phyloP scores from a whole-genome alignment of 2,888 invertebrate species.

The Oscheius onirici region DNA sequence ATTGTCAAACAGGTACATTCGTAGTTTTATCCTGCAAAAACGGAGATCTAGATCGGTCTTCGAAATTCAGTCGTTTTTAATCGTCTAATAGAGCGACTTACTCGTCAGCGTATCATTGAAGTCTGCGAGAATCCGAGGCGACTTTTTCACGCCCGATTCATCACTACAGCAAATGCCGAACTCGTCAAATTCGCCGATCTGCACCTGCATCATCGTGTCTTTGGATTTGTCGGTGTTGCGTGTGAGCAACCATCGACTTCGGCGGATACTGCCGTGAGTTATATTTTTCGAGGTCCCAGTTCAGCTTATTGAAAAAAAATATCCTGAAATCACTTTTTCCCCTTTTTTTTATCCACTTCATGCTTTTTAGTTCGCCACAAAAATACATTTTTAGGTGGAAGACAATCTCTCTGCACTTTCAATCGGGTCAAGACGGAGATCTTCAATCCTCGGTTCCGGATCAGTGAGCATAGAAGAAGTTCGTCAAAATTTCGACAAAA shows the following conservation, averaged over 20 bases:
- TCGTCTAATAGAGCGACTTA: slow-evolving; percentile 53
- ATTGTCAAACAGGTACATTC: slow-evolving; percentile 31
- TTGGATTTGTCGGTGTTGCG: slow-evolving; percentile 65
- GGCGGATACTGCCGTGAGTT: neutral
- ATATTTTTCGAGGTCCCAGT: too few relatives aligned
- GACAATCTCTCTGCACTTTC: neutral
- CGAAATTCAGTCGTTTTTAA: slow-evolving; percentile 41
- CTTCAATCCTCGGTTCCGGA: neutral
- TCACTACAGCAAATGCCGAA: slow-evolving; percentile 52
- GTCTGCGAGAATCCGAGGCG: slow-evolving; percentile 65
- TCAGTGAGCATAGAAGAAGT: slow-evolving; percentile 23
- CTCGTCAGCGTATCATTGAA: slow-evolving; percentile 48
- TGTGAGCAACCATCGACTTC: slow-evolving; percentile 40
- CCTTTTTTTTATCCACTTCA: too few relatives aligned
- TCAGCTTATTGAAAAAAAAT: too few relatives aligned
- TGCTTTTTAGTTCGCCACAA: too few relatives aligned
- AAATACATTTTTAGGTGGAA: neutral
- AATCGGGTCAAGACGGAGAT: slow-evolving; percentile 2
- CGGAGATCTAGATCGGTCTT: slow-evolving; percentile 19
- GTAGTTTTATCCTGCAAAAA: neutral
- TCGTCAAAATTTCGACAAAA: slow-evolving; percentile 22
- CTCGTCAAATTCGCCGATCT: slow-evolving; percentile 62
- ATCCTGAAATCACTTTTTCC: too few relatives aligned
- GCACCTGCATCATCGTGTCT: slow-evolving; percentile 64
- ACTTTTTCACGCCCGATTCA: slow-evolving; percentile 60